Evolutionary conservation across 2,888 invertebrate species (phyloP), one percentile per base, ranked within the genome.

Genomic region (Leucophora obtusa): DNA sequence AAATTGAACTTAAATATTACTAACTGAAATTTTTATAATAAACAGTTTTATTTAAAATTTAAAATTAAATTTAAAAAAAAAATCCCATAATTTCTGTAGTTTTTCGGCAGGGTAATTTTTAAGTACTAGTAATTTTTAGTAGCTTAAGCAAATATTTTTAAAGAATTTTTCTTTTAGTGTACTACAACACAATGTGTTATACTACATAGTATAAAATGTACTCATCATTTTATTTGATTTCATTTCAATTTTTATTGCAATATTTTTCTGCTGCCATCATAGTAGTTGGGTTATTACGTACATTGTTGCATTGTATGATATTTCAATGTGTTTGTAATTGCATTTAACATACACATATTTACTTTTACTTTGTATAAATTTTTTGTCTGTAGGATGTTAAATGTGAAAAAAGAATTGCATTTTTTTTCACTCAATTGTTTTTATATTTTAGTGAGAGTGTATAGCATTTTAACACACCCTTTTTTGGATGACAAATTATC

Each of bases 201-300:
- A 51, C 3, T 17, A 17, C 21, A 24, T 21, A 10, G 38, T 53
- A 9, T 14, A 28, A 33, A 65, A 33, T 54, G 35, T 53, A 35
- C 65, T 54, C 65, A 38, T 53, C 53, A 38, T 21, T 54, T 66
- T 18, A 66, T 47, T 60, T 47, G 43, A 60, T 47, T 60, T 28
- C 15, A 15, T 28, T 28, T 28, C 28, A 38, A 11, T 38, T 38
- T 38, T 11, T 38, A 38, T 38, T 38, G 4, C 14, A 38, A 11
- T 11, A 11, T 11, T 14, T 38, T 11, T 11, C 38, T 11, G 38
- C 38, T 38, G 38, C 38, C 38, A 38, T 38, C 38, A 38, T 38
- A 38, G 11, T 38, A 38, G 38, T 38, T 11, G 38, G 10, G 2
- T 35, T 38, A 38, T 2, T 38, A 38, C 11, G 3, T 14, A 38